phyloP scores from a whole-genome alignment of 2,113 vertebrate species.

The Coptodon rendalli region DNA sequence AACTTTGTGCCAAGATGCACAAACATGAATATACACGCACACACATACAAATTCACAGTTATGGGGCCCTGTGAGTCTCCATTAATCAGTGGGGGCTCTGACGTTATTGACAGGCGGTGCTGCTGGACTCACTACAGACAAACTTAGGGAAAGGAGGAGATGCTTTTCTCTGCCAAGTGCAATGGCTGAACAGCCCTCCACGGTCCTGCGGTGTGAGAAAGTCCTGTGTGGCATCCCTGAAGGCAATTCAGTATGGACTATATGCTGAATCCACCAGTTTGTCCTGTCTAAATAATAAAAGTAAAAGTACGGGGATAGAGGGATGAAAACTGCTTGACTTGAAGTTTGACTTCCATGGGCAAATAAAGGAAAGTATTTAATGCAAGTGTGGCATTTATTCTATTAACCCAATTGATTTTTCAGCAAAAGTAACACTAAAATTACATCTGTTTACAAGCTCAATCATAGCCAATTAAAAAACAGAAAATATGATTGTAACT shows the following conservation, averaged over 20 bases:
- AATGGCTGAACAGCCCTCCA: slow-evolving; percentile 40
- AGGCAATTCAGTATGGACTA: background rate
- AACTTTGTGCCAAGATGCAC: background rate
- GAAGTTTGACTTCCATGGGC: background rate
- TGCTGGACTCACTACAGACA: slow-evolving; percentile 63
- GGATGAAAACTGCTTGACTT: background rate
- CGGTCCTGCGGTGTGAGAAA: slow-evolving; percentile 66
- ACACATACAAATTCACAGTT: background rate
- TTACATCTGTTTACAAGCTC: background rate
- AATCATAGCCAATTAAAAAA: background rate
- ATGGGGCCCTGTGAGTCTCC: background rate
- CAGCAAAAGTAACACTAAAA: background rate
- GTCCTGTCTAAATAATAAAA: background rate
- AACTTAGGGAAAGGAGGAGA: slow-evolving; percentile 38
- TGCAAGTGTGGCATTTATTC: background rate
- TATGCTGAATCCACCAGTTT: background rate
- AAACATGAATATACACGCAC: background rate
- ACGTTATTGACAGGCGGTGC: slow-evolving; percentile 52
- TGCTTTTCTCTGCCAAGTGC: slow-evolving; percentile 51
- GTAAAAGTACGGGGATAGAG: background rate
- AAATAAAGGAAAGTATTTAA: background rate
- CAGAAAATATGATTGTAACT: background rate
- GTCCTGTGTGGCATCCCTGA: slow-evolving; percentile 39
- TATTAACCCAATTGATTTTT: background rate
- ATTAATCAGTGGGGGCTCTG: slow-evolving; percentile 25